Conservation (phyloP, 2,888 invertebrate species). For the Lasius fuliginosus region DNA sequence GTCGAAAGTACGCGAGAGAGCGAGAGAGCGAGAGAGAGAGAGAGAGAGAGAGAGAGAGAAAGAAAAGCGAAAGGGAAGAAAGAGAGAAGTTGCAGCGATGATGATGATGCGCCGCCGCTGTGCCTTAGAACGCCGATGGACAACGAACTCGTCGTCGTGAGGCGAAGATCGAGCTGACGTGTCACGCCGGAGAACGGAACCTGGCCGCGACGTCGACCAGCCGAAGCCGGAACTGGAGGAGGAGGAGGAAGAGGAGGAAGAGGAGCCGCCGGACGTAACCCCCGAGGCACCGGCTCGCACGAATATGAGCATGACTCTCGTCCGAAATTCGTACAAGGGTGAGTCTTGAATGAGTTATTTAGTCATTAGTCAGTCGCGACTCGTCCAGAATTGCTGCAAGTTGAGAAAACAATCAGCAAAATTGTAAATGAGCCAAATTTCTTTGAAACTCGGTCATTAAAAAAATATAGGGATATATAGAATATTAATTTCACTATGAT, state of each 20-base stretch:
- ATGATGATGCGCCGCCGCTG: conserved; percentile 65
- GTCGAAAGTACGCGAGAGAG: conserved; percentile 18
- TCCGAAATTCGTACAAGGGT: conserved; percentile 85
- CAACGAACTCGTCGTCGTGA: conserved; percentile 60
- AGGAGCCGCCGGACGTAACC: conserved; percentile 64
- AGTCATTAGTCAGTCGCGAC: not conserved
- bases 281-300: conserved; percentile 69
- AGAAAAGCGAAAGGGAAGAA: not conserved
- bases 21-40: not conserved
- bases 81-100: conserved; percentile 54
- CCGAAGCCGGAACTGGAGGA: conserved; percentile 50
- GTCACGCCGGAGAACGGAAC: conserved; percentile 57
- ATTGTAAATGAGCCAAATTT: not conserved
- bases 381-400: not conserved
- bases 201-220: conserved; percentile 65
- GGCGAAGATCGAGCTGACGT: conserved; percentile 53
- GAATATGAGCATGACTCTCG: conserved; percentile 86
- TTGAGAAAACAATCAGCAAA: not conserved
- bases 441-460: not conserved
- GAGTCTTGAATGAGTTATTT: conserved; percentile 49
- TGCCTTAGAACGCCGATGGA: conserved; percentile 72
- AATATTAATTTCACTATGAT: not conserved
- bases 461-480: not conserved
- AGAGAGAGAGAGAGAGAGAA: not conserved
- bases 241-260: conserved; percentile 44